Conservation (phyloP, 2,888 invertebrate genomes). For the Conus canariensis region DNA sequence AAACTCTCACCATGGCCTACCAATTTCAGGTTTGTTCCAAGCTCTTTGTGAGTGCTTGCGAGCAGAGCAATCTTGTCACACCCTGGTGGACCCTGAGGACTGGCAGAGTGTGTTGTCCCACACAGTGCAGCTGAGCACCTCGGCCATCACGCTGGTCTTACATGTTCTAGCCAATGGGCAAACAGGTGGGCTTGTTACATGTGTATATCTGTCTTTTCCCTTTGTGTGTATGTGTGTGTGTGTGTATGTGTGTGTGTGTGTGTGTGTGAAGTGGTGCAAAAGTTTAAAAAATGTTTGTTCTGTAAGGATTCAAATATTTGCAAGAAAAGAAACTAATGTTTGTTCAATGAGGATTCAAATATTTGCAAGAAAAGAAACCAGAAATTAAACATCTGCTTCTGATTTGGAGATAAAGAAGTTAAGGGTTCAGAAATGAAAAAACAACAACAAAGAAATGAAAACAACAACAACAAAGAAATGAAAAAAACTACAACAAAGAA, state of each 20-base stretch:
- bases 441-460: too few species aligned
- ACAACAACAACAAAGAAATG: too few species aligned
- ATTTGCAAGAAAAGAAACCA: too few species aligned
- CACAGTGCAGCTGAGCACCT: slow-evolving; percentile 53
- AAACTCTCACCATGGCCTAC: too few species aligned
- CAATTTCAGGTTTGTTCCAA: slow-evolving; percentile 20
- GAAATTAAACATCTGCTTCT: too few species aligned
- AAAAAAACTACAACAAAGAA: too few species aligned
- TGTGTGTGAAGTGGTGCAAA: background rate
- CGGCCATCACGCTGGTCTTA: slow-evolving; percentile 57
- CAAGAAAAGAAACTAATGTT: too few species aligned
- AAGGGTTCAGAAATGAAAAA: too few species aligned
- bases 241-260: background rate
- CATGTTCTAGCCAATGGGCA: slow-evolving; percentile 62
- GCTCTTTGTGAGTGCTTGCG: slow-evolving; percentile 26
- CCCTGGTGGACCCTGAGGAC: background rate
- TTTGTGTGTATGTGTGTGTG: background rate
- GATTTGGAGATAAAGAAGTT: too few species aligned
- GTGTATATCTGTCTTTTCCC: background rate
- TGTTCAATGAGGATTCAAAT: too few species aligned
- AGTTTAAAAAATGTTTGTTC: too few species aligned
- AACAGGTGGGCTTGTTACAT: background rate
- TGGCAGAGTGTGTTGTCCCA: slow-evolving; percentile 44
- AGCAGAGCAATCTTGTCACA: background rate
- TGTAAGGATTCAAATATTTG: too few species aligned